Base-by-base conservation (phyloP, 2,797 vertebrate species). In the Dallia pectoralis region DNA sequence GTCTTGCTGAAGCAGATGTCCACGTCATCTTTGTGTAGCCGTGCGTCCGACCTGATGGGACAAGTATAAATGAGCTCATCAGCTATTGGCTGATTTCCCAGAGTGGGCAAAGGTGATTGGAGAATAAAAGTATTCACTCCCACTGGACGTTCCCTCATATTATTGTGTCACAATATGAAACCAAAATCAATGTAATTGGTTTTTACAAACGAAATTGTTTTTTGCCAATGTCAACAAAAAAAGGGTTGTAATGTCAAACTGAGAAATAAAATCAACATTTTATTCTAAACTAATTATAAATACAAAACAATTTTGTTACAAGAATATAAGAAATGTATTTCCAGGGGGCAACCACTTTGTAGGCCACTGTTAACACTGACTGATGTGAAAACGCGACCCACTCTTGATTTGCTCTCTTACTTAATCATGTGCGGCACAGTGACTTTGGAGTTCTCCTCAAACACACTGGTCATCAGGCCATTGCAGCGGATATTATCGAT, bases 401-500 rank as follows among this genome's bases (percentile, higher is more conserved):
- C n/a, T 30, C 11, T 4, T 22, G 16, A 16, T 32, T 36, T 33
- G 32, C 16, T 22, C 48, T 92, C 93, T 94, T 92, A 96, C 95
- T 94, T 96, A 85, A 96, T 96, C 94, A 96, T 95, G 82, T 95
- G 94, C 73, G 95, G 95, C 82, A 96, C 94, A 0, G 93, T 93
- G 69, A 96, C 95, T 90, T 96, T 96, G 70, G 95, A 96, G 87
- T 95, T 96, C 82, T 96, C 95, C 86, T 96, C 95, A 83, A 95
- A 96, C 69, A 96, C 95, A 79, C 94, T 92, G 75, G 94, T 96
- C 94, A 96, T 96, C 80, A 96, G 89, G 64, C 95, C 95, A 76
- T 96, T 96, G 86, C 95, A 96, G 61, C 95, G 92, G 82, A 96
- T 96, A 75, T 96, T 96, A 85, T 96, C 95, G 82, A 96, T 92